Evolutionary conservation across 2,797 vertebrate species (phyloP).

Genomic region (Loris lydekkerianus): DNA sequence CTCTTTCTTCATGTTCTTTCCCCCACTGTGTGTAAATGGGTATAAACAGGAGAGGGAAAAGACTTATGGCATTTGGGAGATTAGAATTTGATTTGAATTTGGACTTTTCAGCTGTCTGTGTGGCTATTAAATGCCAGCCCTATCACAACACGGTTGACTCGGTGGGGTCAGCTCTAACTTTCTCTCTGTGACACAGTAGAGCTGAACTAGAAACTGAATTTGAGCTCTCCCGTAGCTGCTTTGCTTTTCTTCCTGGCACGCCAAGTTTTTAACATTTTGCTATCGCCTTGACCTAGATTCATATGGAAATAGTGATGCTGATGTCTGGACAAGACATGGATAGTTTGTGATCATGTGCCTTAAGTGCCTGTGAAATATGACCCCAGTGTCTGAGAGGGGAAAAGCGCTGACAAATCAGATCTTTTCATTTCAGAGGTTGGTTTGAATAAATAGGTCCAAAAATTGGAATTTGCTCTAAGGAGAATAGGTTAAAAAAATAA

Average conservation of each 20-base stretch:
- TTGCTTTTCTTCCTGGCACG: conserved; percentile 86
- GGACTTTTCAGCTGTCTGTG: conserved; percentile 13
- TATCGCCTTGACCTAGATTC: conserved; percentile 93
- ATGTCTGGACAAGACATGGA: conserved; percentile 90
- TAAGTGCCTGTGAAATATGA: conserved; percentile 93
- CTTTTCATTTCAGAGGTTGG: conserved; percentile 87
- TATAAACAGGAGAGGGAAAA: background rate
- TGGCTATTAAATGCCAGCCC: conserved; percentile 19
- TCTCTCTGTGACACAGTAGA: background rate
- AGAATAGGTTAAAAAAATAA: conserved; percentile 84
- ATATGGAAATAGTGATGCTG: conserved; percentile 90
- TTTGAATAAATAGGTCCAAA: conserved; percentile 91
- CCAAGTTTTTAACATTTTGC: conserved; percentile 89
- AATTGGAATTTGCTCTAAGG: conserved; percentile 90
- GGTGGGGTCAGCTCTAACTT: conserved; percentile 21
- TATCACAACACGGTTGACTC: background rate
- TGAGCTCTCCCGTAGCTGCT: background rate
- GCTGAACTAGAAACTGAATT: background rate
- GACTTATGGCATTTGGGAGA: conserved; percentile 18
- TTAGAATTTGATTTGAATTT: conserved; percentile 50
- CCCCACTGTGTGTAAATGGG: background rate
- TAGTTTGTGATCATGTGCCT: conserved; percentile 82
- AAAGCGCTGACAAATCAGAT: conserved; percentile 95
- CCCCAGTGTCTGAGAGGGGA: conserved; percentile 89
- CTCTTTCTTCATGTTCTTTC: background rate